Evolutionary conservation across 2,113 vertebrate genomes (phyloP).

Genomic region (Microcebus jonahi): DNA sequence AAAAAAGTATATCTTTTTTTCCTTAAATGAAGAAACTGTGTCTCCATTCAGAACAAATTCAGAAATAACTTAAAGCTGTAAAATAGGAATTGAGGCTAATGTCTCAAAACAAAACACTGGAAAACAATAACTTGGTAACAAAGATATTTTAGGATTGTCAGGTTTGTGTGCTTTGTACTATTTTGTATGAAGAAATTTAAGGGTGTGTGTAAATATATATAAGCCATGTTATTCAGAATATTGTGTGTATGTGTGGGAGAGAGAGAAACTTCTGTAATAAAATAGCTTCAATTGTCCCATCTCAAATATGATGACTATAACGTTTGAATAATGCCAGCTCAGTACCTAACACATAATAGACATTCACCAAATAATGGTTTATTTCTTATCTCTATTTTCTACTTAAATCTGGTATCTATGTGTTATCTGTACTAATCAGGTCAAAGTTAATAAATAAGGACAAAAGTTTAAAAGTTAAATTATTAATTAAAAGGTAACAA

Average conservation of each 20-base stretch:
- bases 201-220: background rate
- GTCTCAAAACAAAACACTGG: background rate
- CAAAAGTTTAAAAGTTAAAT: conserved; percentile 25
- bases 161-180: background rate
- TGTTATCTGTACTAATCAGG: background rate
- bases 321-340: background rate
- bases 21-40: background rate
- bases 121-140: background rate
- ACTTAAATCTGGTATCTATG: background rate
- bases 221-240: background rate
- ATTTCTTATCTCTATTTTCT: background rate
- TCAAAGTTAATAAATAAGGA: background rate
- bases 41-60: background rate
- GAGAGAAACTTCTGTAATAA: background rate
- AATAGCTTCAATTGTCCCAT: background rate
- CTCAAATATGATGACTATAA: background rate
- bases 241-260: background rate
- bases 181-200: background rate
- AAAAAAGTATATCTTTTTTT: background rate
- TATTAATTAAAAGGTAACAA: background rate
- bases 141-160: background rate
- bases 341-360: background rate
- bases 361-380: background rate
- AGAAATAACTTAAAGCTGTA: background rate
- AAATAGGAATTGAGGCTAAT: background rate